Conservation (phyloP, 2,113 vertebrate genomes). For the Amphiprion percula region DNA sequence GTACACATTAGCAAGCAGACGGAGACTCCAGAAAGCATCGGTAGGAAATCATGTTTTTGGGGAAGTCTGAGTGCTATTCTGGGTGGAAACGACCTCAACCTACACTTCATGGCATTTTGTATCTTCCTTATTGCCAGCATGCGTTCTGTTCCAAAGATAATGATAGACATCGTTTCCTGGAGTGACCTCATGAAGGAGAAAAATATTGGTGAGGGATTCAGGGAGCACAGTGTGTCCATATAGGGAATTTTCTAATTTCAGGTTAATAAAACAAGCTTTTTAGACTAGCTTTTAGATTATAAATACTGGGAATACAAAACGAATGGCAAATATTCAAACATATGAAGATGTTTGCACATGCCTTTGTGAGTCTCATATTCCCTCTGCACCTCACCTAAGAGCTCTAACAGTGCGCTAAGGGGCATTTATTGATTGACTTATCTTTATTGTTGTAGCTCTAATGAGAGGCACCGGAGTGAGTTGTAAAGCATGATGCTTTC, state of each 20-base stretch:
- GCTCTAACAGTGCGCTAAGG: slow-evolving; percentile 13
- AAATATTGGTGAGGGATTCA: slow-evolving; percentile 8
- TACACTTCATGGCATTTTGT: slow-evolving; percentile 15
- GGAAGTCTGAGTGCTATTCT: neutral
- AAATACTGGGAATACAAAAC: neutral
- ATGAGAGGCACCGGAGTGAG: slow-evolving; percentile 22
- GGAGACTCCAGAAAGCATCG: slow-evolving; percentile 10
- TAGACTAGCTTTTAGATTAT: neutral
- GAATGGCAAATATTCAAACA: neutral
- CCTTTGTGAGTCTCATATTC: slow-evolving; percentile 5
- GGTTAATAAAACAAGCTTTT: too few relatives aligned
- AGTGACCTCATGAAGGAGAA: slow-evolving; percentile 24
- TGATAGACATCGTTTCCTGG: slow-evolving; percentile 20
- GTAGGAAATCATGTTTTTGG: slow-evolving; percentile 6
- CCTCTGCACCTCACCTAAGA: slow-evolving; percentile 28
- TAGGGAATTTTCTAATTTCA: too few relatives aligned
- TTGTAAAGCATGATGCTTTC: slow-evolving; percentile 23
- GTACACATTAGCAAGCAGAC: slow-evolving; percentile 79
- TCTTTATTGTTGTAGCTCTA: slow-evolving; percentile 31
- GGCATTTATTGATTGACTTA: slow-evolving; percentile 47
- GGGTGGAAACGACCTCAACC: slow-evolving; percentile 25
- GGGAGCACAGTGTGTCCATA: too few relatives aligned
- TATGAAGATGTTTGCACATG: neutral
- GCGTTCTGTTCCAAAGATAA: slow-evolving; percentile 10
- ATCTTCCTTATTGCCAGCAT: neutral